A percentile compares a stretch with the other conserved stretches of the same genome.
These are phyloP conservation scores for Leptarthrus brevirostris DNA, from an alignment of 2,888 invertebrate genomes.

Conservation along the genomic window DNA sequence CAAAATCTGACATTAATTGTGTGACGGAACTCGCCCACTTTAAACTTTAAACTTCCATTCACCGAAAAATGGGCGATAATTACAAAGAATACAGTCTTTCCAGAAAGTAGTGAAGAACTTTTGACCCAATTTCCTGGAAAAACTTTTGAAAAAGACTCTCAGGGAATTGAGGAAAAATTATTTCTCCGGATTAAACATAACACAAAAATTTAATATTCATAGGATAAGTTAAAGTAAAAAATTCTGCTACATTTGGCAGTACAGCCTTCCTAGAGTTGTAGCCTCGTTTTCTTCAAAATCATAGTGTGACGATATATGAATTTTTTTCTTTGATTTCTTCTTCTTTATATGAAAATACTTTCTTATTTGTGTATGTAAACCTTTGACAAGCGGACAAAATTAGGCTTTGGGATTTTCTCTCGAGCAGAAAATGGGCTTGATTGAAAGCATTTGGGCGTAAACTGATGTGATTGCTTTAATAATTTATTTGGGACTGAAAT, in stretches of 20 bases:
- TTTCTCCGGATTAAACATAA: not conserved
- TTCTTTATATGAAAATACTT: not conserved
- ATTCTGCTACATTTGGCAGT: not conserved
- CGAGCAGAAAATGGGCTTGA: constrained; percentile 28
- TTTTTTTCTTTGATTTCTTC: no score
- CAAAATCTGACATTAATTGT: no score
- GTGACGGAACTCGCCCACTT: no score
- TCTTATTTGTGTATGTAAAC: constrained; percentile 34
- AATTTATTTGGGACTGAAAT: constrained; percentile 13
- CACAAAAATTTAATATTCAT: constrained; percentile 2
- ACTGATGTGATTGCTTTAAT: constrained; percentile 41
- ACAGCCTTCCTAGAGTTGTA: no score
- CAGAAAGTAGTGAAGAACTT: not conserved
- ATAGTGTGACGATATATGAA: no score
- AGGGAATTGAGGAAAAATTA: not conserved
- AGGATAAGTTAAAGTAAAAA: not conserved
- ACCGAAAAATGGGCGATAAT: not conserved
- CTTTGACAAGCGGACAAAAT: constrained; percentile 17
- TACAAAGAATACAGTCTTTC: constrained; percentile 2
- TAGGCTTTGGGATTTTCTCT: not conserved
- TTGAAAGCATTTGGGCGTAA: constrained; percentile 42
- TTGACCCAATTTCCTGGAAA: constrained; percentile 6
- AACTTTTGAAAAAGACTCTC: not conserved
- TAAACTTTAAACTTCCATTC: not conserved
- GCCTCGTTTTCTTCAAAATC: no score